Evolutionary conservation across 2,113 vertebrate genomes (phyloP), one percentile per base, ranked within the genome.

Genomic region (Tyto alba): DNA sequence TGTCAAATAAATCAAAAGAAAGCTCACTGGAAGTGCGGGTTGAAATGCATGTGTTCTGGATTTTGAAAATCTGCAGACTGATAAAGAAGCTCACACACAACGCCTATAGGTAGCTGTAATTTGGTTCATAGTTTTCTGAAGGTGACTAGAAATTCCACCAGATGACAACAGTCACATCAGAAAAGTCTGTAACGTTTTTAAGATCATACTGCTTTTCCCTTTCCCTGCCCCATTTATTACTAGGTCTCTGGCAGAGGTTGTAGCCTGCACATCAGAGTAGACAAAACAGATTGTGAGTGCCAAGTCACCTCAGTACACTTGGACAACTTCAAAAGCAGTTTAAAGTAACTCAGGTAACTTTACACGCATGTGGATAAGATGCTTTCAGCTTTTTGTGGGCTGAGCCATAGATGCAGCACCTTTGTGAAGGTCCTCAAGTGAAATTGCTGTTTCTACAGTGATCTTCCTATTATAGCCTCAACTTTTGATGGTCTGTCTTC

Each of bases 11-110:
- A 57, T 34, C 43, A 72, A 81, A 83, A 55, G 22, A 47, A 41
- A 27, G 8, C 16, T 85, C 0, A 0, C 36, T 79, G 48, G 41
- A 91, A 56, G 26, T 10, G 41, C 2, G 2, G 32, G 26, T 76
- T 59, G 59, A 88, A 89, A 53, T 38, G 19, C 45, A 12, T 7
- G 9, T 6, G 2, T 68, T 68, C 15, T 69, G 53, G 47, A 21
- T 79, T 92, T 79, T 79, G 47, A 73, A 85, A 94, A 80, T 41
- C 59, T 88, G 38, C 47, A 55, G 48, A 36, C 10, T 62, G 27
- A 16, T 63, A 11, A 0, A 62, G 84, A 45, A 79, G 23, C 18
- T 71, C 22, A 66, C 3, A 2, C n/a, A 48, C 25, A 57, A 69
- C 85, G 81, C 27, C 26, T 84, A 5, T 3, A 78, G 13, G 25